Evolutionary conservation across 2,797 vertebrate species (phyloP).

Genomic region (Myiotriccus ornatus): DNA sequence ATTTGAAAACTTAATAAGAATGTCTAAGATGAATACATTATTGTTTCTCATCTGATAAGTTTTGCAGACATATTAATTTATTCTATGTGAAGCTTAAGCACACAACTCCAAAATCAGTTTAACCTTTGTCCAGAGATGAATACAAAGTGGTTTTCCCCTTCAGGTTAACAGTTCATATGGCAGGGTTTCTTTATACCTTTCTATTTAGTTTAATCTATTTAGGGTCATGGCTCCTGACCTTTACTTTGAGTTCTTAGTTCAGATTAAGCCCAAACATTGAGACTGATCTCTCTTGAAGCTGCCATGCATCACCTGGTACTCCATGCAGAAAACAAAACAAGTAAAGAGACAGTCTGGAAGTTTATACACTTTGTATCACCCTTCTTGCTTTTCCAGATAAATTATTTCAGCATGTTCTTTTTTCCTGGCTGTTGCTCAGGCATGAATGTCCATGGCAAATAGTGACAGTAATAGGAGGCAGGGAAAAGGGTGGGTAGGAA

Average conservation of each 20-base stretch:
- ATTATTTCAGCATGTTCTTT: background rate
- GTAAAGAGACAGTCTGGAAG: background rate
- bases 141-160: background rate
- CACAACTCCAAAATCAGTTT: background rate
- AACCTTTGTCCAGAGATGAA: slow-evolving; percentile 4
- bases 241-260: background rate
- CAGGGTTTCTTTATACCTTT: background rate
- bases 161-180: background rate
- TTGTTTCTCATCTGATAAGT: background rate
- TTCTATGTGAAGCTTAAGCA: background rate
- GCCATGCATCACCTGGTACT: background rate
- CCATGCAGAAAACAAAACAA: background rate
- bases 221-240: background rate
- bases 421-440: background rate
- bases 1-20: background rate
- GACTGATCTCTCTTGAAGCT: background rate
- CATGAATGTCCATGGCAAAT: background rate
- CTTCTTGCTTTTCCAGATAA: background rate
- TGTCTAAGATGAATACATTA: background rate
- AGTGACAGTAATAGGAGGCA: background rate
- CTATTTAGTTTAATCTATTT: slow-evolving; percentile 5
- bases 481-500: accelerated
- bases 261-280: background rate
- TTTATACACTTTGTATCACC: background rate
- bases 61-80: background rate